phyloP scores from a whole-genome alignment of 2,113 vertebrate species.

The Mustelus asterias region DNA sequence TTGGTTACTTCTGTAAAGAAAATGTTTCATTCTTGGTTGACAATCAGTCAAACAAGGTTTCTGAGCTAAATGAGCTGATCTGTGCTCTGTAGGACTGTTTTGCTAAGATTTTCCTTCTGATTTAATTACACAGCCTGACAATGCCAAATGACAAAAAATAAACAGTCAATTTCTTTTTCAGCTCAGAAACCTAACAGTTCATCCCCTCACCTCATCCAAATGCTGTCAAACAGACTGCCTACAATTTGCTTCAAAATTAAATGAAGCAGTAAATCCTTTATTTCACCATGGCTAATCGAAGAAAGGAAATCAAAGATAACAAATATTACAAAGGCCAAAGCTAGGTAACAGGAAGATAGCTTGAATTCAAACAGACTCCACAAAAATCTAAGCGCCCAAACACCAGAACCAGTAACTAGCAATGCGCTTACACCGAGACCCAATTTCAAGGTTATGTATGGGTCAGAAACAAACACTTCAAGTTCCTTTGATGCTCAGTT shows the following conservation, averaged over 20 bases:
- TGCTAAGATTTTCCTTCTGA: not conserved
- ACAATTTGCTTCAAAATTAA: constrained; percentile 17
- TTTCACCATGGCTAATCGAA: too few relatives aligned
- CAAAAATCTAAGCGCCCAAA: not conserved
- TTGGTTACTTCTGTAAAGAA: not conserved
- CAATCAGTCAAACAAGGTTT: not conserved
- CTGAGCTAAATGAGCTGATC: not conserved
- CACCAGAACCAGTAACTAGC: not conserved
- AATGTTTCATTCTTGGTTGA: not conserved
- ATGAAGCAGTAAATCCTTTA: not conserved
- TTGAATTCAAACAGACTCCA: not conserved
- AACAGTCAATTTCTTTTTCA: constrained; percentile 27
- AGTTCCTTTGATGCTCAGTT: not conserved
- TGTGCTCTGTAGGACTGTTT: not conserved
- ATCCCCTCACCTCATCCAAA: not conserved
- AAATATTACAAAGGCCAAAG: not conserved
- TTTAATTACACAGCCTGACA: constrained; percentile 13
- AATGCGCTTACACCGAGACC: not conserved
- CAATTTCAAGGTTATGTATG: not conserved
- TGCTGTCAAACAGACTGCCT: not conserved
- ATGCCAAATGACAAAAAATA: not conserved
- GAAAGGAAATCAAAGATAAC: constrained; percentile 15
- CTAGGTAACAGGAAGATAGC: not conserved
- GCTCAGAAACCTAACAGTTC: not conserved
- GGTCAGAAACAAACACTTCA: not conserved